phyloP scores from a whole-genome alignment of 2,113 vertebrate genomes.

The Rhineura floridana region DNA sequence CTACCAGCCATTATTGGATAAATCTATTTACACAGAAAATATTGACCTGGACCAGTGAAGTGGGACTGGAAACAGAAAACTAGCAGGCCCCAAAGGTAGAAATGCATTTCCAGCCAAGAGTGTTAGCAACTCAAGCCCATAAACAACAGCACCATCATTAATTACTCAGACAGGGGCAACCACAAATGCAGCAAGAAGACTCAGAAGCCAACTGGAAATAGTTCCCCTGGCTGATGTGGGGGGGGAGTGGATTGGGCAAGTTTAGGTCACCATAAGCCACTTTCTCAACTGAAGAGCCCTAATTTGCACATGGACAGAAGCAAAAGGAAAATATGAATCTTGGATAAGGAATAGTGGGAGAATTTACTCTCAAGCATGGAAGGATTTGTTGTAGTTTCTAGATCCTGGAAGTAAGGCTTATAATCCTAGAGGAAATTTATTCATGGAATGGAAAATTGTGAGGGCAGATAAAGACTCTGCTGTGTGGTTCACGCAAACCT shows the following conservation, averaged over 20 bases:
- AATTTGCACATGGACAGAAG: slow-evolving; percentile 58
- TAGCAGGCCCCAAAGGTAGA: slow-evolving; percentile 72
- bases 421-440: slow-evolving; percentile 66
- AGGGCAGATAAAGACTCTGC: slow-evolving; percentile 16
- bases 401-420: slow-evolving; percentile 52
- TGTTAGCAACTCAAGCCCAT: slow-evolving; percentile 75
- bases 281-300: slow-evolving; percentile 29
- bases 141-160: slow-evolving; percentile 73
- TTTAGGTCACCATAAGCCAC: slow-evolving; percentile 63
- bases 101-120: slow-evolving; percentile 72
- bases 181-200: slow-evolving; percentile 66
- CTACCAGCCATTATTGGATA: slow-evolving; percentile 69
- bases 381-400: slow-evolving; percentile 61
- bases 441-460: slow-evolving; percentile 34
- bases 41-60: slow-evolving; percentile 73
- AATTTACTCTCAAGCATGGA: slow-evolving; percentile 45
- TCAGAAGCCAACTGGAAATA: slow-evolving; percentile 72
- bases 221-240: slow-evolving; percentile 69
- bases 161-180: slow-evolving; percentile 75
- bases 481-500: neutral
- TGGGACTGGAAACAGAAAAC: slow-evolving; percentile 72
- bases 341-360: neutral
- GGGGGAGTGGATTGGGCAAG: slow-evolving; percentile 38
- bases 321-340: slow-evolving; percentile 51
- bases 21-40: slow-evolving; percentile 75